Evolutionary conservation across 2,888 invertebrate genomes (phyloP).

Genomic region (Cistogaster globosa): DNA sequence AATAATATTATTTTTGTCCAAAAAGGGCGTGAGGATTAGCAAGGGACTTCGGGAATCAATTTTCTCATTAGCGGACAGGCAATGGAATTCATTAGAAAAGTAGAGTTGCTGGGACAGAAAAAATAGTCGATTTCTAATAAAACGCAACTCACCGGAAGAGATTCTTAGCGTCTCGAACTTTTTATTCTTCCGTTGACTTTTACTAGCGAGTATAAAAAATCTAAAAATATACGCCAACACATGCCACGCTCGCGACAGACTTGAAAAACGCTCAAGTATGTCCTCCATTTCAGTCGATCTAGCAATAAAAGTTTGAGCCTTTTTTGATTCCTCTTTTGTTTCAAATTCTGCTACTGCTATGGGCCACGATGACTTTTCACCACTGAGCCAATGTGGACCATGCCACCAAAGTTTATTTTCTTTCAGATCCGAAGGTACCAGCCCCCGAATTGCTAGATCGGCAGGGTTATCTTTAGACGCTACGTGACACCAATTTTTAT

Average conservation of each 20-base stretch:
- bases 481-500: background rate
- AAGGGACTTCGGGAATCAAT: background rate
- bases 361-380: background rate
- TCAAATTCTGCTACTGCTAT: background rate
- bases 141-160: background rate
- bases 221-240: constrained; percentile 1
- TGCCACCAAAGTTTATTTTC: constrained; percentile 7
- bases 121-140: background rate
- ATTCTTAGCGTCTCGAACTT: background rate
- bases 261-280: background rate
- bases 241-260: background rate
- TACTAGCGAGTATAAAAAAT: background rate
- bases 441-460: constrained; percentile 20
- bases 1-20: background rate
- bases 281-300: background rate
- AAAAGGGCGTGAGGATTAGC: background rate
- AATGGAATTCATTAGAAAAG: background rate
- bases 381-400: background rate
- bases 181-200: no score
- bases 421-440: constrained; percentile 7
- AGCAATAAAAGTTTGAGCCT: background rate
- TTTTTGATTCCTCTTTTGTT: background rate
- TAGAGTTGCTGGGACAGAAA: background rate
- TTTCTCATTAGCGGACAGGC: no score
- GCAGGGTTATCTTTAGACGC: background rate